Percentiles rank a stretch among this genome's conserved stretches.
phyloP scores from a whole-genome alignment of 92 coral and sea anemone genomes.

The Anthopleura xanthogrammica region DNA sequence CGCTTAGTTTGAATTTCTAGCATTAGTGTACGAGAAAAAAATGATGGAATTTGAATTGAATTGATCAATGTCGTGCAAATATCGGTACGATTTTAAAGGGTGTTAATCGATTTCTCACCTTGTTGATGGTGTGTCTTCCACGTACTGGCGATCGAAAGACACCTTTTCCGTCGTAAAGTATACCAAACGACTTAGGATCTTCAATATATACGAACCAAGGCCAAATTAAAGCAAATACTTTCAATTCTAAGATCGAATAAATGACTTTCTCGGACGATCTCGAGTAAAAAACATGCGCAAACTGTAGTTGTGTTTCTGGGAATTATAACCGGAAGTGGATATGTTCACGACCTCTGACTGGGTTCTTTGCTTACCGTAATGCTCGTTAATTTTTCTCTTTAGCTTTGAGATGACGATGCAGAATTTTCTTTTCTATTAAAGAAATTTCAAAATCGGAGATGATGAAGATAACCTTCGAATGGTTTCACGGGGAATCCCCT shows the following conservation, averaged over 20 bases:
- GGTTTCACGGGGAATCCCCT: background rate
- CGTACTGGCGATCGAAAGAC: background rate
- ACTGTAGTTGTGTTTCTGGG: background rate
- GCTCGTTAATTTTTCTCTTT: background rate
- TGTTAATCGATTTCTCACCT: conserved; percentile 5
- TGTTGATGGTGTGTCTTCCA: background rate
- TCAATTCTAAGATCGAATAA: background rate
- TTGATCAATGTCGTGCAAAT: too few relatives aligned
- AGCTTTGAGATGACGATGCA: background rate
- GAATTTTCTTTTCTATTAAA: background rate
- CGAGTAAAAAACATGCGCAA: background rate
- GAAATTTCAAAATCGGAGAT: background rate
- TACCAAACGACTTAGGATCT: background rate
- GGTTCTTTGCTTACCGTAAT: background rate
- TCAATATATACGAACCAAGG: background rate
- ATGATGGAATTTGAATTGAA: too few relatives aligned
- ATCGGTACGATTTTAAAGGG: background rate
- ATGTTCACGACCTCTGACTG: background rate
- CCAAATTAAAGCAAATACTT: background rate
- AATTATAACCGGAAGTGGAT: background rate
- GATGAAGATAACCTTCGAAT: background rate
- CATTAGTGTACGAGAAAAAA: too few relatives aligned
- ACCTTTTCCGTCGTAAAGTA: background rate
- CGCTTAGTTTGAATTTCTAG: background rate
- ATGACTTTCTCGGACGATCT: background rate